These are phyloP conservation scores for Echinops telfairi DNA, from an alignment of 2,113 vertebrate species.

Conservation along the genomic window DNA sequence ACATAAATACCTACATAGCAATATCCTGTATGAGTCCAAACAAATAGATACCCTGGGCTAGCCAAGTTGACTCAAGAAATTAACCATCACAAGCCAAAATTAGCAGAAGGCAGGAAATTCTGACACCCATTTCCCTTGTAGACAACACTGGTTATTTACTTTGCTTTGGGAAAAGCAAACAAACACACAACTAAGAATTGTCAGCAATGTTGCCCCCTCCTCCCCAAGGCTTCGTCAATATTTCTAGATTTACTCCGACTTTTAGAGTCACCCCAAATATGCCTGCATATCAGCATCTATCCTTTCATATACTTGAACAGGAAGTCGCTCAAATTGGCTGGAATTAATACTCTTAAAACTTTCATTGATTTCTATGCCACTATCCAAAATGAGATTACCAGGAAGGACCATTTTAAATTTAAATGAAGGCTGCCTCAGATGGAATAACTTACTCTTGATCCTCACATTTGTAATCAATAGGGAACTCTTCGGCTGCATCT, in stretches of 20 bases:
- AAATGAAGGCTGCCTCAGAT: slow-evolving; percentile 81
- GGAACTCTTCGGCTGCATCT: slow-evolving; percentile 74
- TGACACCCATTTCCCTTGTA: neutral
- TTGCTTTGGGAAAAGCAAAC: neutral
- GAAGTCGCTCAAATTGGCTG: slow-evolving; percentile 31
- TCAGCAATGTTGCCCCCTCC: neutral
- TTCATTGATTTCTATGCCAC: slow-evolving; percentile 70
- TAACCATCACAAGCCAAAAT: neutral
- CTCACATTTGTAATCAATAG: slow-evolving; percentile 76
- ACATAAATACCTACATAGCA: neutral
- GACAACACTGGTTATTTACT: neutral
- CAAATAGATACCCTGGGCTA: neutral
- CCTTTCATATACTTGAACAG: slow-evolving; percentile 7
- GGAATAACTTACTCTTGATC: slow-evolving; percentile 80
- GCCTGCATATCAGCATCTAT: neutral
- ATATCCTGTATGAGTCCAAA: neutral
- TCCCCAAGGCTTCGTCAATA: neutral
- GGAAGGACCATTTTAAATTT: slow-evolving; percentile 80
- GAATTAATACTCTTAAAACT: slow-evolving; percentile 77
- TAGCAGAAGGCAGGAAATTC: neutral
- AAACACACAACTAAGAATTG: neutral
- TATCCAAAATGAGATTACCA: slow-evolving; percentile 76
- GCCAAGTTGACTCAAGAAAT: neutral
- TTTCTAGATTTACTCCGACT: slow-evolving; percentile 33
- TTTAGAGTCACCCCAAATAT: slow-evolving; percentile 12